Evolutionary conservation across 2,888 invertebrate genomes (phyloP).

Genomic region (Drosophila melanosoma): DNA sequence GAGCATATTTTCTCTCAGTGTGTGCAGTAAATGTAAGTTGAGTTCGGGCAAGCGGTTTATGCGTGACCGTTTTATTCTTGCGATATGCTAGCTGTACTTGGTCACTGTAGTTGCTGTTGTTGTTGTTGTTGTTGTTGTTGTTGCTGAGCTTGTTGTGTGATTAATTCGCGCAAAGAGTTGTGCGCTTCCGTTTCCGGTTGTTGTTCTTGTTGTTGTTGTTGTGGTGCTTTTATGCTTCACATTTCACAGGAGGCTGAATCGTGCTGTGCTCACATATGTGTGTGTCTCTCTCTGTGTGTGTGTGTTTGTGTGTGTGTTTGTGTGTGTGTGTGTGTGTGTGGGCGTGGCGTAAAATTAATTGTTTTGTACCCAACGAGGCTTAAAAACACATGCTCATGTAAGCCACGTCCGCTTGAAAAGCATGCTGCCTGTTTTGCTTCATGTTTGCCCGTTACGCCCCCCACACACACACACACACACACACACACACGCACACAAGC

Average conservation of each 20-base stretch:
- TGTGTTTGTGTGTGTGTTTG: conserved; percentile 37
- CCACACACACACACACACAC: neutral
- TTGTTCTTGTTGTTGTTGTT: conserved; percentile 36
- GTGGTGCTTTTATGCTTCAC: conserved; percentile 73
- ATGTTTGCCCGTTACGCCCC: conserved; percentile 27
- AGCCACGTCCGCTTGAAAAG: conserved; percentile 75
- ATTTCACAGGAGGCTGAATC: conserved; percentile 80
- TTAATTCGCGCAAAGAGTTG: conserved; percentile 82
- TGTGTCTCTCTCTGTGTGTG: neutral
- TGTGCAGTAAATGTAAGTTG: neutral
- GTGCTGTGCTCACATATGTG: conserved; percentile 36
- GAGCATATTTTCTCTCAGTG: neutral
- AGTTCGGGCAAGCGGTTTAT: conserved; percentile 45
- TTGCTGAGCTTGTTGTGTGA: conserved; percentile 70
- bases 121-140: conserved; percentile 32
- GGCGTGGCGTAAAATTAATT: conserved; percentile 80
- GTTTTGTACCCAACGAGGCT: conserved; percentile 82
- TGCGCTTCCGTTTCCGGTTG: conserved; percentile 80
- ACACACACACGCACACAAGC: conserved; percentile 4
- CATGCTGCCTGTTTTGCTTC: conserved; percentile 26
- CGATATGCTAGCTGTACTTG: conserved; percentile 16
- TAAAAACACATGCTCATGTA: conserved; percentile 81
- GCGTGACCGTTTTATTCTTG: conserved; percentile 43
- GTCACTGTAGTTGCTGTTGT: conserved; percentile 37
- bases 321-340: conserved; percentile 31